Conservation (phyloP, 2,888 invertebrate species). For the Dolichomitus sp. region DNA sequence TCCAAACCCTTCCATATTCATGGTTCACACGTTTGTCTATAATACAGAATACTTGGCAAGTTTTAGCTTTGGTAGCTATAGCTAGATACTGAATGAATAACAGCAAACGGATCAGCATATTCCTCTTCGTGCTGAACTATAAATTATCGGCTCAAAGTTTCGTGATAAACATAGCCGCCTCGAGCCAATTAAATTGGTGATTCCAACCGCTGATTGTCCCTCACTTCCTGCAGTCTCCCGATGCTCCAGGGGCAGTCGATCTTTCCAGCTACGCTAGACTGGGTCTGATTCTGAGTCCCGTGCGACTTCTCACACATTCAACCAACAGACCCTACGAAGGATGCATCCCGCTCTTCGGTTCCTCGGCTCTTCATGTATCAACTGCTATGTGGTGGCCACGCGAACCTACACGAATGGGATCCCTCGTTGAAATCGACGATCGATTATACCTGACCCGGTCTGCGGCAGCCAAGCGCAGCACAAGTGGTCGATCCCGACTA, state of each 20-base stretch:
- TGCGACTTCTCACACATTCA: constrained; percentile 56
- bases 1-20: constrained; percentile 64
- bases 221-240: constrained; percentile 40
- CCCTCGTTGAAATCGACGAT: constrained; percentile 76
- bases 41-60: constrained; percentile 64
- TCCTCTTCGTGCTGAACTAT: constrained; percentile 66
- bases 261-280: constrained; percentile 42
- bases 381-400: constrained; percentile 68
- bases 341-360: neutral
- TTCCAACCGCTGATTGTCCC: constrained; percentile 61
- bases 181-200: constrained; percentile 65
- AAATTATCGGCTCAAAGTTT: constrained; percentile 59
- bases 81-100: constrained; percentile 6
- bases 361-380: constrained; percentile 61
- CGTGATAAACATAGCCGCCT: constrained; percentile 44
- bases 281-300: constrained; percentile 33
- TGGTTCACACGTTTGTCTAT: constrained; percentile 61
- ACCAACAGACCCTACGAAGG: neutral
- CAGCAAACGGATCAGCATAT: constrained; percentile 49
- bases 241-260: constrained; percentile 54
- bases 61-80: constrained; percentile 53
- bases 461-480: constrained; percentile 49
- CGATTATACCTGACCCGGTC: constrained; percentile 75
- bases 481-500: constrained; percentile 42
- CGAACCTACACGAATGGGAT: constrained; percentile 68